These are phyloP conservation scores for Siniperca undulata DNA, from an alignment of 2,797 vertebrate species.

Conservation along the genomic window DNA sequence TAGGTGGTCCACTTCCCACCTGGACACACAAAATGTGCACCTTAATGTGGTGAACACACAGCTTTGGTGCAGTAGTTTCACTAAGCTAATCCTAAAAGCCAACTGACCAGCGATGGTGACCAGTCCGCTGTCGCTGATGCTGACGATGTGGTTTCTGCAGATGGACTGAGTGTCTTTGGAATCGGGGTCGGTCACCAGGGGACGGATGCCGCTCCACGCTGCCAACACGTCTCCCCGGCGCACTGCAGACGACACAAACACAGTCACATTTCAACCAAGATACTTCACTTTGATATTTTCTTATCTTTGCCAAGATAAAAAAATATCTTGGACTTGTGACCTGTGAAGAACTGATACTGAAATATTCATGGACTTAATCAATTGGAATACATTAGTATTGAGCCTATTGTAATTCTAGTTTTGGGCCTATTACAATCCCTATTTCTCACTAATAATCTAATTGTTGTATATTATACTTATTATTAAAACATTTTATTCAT, in stretches of 20 bases:
- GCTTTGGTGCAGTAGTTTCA: neutral
- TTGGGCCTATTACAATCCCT: too few species aligned
- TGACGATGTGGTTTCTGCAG: slow-evolving; percentile 94
- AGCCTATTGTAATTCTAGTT: too few species aligned
- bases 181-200: slow-evolving; percentile 93
- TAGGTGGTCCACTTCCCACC: slow-evolving; percentile 99
- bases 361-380: too few species aligned
- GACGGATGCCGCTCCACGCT: slow-evolving; percentile 98
- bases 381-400: too few species aligned
- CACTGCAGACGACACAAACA: slow-evolving; percentile 83
- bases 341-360: too few species aligned
- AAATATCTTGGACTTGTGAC: too few species aligned
- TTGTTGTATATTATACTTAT: too few species aligned
- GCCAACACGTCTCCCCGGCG: slow-evolving; percentile 97
- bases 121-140: slow-evolving; percentile 90
- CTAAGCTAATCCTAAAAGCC: fast-evolving
- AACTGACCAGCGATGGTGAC: slow-evolving; percentile 95
- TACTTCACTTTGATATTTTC: neutral
- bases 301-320: too few species aligned
- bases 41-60: neutral
- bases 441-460: too few species aligned
- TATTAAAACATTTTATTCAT: too few species aligned
- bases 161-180: slow-evolving; percentile 97
- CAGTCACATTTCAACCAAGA: neutral
- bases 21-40: slow-evolving; percentile 56